Base-by-base conservation (phyloP, 2,888 invertebrate species). In the Tachina fera region DNA sequence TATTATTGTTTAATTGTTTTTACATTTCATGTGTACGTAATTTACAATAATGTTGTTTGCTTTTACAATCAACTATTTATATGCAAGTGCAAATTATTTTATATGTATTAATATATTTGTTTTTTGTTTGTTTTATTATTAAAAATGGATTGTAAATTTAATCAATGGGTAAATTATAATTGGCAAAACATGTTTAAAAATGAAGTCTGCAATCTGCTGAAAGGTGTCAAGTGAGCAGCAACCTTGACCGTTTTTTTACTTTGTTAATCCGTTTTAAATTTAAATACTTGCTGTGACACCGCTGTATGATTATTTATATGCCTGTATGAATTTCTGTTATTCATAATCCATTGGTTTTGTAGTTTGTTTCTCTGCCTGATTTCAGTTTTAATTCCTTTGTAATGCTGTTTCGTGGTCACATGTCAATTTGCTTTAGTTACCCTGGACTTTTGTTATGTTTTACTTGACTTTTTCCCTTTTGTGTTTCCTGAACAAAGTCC, bases 381-480 rank as follows among this genome's bases (percentile, higher is more conserved):
- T 71, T 22, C 49, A 22, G 31, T 63, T 63, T 65, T 47, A 74
- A 60, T 65, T 67, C 72, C 49, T 74, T 56, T 63, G 49, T 16
- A 61, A 43, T 79, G 51, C 70, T 84, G 61, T 65, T 72, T 84
- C 53, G 72, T 77, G 84, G 81, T 78, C 81, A 85, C 70, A 31
- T 85, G 84, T 77, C 81, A 85, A 74, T 78, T 14, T 11, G n/a
- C 13, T 61, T 80, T 65, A 65, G 16, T 67, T 77, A 31, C 49
- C 39, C 43, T 60, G 31, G 19, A 49, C 49, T 74, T 5, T 14
- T 58, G 10, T 8, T 72, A 14, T 8, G 4, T 9, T 31, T 63
- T 11, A 19, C 45, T 63, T 63, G 13, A 56, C 16, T 45, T 53
- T 31, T 49, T 58, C n/a, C 31, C 65, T 72, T 47, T 19, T 47